A percentile compares a stretch with the other conserved stretches of the same genome.
phyloP scores from a whole-genome alignment of 1,140 invertebrate species.

The Ips typographus region DNA sequence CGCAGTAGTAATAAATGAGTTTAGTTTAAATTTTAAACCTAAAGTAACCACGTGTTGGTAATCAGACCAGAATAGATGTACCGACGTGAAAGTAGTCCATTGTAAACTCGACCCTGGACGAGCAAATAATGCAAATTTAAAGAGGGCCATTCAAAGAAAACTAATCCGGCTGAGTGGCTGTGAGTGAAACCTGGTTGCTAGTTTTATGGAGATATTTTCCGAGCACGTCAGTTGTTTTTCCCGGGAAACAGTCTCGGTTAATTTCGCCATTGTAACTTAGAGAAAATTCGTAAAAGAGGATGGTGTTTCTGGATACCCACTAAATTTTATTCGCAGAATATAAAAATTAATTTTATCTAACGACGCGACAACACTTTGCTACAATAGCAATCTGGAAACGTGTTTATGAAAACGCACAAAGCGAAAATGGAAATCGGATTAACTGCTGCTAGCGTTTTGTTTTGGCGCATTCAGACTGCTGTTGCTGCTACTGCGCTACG shows the following conservation, averaged over 20 bases:
- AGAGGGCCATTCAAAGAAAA: constrained; percentile 22
- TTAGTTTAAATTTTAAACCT: too few relatives aligned
- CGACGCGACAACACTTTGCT: neutral
- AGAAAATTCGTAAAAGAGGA: neutral
- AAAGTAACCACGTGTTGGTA: too few relatives aligned
- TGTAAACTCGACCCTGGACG: neutral
- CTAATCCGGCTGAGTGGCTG: constrained; percentile 27
- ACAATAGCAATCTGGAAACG: neutral
- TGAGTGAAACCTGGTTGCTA: constrained; percentile 19
- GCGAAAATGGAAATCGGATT: constrained; percentile 3
- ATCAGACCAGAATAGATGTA: too few relatives aligned
- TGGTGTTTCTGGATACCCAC: too few relatives aligned
- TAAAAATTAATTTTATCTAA: neutral
- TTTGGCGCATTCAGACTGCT: neutral
- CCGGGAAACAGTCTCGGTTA: constrained; percentile 18
- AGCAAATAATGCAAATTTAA: constrained; percentile 21
- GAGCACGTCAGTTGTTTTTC: constrained; percentile 1
- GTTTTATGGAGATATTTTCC: constrained; percentile 22
- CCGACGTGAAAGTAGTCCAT: neutral
- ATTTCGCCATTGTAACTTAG: constrained; percentile 9
- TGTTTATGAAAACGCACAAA: neutral
- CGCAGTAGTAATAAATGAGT: too few relatives aligned
- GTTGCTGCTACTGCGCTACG: neutral
- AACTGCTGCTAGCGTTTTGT: neutral
- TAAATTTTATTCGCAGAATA: neutral